Conservation (phyloP, 2,113 vertebrate species). For the Vidua macroura region DNA sequence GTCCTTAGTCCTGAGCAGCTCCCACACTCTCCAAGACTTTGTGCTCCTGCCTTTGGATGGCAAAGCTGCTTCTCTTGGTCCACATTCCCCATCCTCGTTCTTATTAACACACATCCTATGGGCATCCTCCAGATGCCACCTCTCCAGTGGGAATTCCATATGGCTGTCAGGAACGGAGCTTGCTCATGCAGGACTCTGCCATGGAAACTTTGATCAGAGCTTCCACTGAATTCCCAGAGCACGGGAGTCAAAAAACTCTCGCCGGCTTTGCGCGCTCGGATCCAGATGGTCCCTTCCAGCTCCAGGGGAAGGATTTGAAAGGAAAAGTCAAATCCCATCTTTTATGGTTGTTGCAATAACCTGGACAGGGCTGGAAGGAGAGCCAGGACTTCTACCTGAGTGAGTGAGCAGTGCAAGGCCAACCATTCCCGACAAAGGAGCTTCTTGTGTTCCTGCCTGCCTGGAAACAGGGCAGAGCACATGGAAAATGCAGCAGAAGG, state of each 20-base stretch:
- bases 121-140: neutral
- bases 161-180: neutral
- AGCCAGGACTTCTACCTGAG: neutral
- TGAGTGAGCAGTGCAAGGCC: neutral
- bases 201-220: neutral
- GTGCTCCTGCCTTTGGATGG: neutral
- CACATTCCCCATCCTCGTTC: neutral
- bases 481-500: neutral
- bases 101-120: neutral
- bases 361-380: neutral
- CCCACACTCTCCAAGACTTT: neutral
- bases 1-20: neutral
- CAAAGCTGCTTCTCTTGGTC: neutral
- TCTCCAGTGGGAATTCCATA: constrained; percentile 1
- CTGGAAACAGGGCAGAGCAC: neutral
- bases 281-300: neutral
- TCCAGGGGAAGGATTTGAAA: neutral
- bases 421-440: neutral
- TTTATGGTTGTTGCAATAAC: neutral
- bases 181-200: neutral
- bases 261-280: accelerated
- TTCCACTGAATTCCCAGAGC: neutral
- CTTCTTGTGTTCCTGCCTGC: neutral
- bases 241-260: neutral
- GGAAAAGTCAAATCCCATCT: neutral